Evolutionary conservation across 2,113 vertebrate genomes (phyloP).

Genomic region (Daphoenositta chrysoptera): DNA sequence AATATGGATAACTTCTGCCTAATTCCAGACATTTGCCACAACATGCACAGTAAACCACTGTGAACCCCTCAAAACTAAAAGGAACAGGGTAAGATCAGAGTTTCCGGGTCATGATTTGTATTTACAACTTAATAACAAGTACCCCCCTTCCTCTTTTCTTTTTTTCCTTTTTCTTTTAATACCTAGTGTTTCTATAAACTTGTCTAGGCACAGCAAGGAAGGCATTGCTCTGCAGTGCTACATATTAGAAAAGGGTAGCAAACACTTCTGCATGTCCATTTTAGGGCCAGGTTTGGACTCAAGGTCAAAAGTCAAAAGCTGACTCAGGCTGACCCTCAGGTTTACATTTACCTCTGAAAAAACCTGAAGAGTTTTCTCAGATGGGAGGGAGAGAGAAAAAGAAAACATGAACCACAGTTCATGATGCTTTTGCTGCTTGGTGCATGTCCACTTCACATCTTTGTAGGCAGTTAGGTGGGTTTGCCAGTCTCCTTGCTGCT

Average conservation of each 20-base stretch:
- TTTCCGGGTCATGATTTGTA: background rate
- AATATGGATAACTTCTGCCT: background rate
- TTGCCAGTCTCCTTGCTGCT: background rate
- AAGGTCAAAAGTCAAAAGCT: background rate
- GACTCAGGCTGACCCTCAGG: background rate
- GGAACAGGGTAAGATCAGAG: background rate
- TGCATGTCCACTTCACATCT: background rate
- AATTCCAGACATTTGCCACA: background rate
- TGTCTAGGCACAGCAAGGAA: background rate
- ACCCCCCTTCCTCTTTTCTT: accelerated
- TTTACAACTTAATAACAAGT: background rate
- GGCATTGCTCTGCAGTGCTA: background rate
- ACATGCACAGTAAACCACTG: background rate
- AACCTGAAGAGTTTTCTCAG: background rate
- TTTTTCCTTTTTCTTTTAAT: accelerated
- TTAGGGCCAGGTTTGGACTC: background rate
- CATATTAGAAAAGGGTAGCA: background rate
- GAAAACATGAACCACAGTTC: background rate
- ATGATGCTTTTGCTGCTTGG: background rate
- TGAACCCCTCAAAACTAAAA: background rate
- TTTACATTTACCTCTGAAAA: background rate
- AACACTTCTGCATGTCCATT: background rate
- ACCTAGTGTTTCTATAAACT: background rate
- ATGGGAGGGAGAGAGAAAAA: background rate
- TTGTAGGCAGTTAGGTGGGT: background rate